phyloP scores from a whole-genome alignment of 2,113 vertebrate species.

The Pelecanoides urinatrix region DNA sequence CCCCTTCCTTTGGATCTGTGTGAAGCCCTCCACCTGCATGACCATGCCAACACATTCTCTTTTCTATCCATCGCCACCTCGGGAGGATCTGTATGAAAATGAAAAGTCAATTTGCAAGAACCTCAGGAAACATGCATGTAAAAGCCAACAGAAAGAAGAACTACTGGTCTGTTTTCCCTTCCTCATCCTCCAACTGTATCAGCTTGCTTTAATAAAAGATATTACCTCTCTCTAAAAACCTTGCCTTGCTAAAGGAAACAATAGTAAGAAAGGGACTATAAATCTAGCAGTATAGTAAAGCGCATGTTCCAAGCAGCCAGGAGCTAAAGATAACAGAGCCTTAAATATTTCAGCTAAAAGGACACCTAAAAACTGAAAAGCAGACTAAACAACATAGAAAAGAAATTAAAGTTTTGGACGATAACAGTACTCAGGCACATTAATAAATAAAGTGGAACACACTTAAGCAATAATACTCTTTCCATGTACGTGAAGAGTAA shows the following conservation, averaged over 20 bases:
- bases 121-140: neutral
- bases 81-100: slow-evolving; percentile 76
- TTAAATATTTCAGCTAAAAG: neutral
- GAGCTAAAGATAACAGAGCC: neutral
- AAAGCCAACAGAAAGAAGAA: neutral
- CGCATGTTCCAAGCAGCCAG: neutral
- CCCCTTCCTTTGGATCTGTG: slow-evolving; percentile 94
- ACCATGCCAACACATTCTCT: slow-evolving; percentile 93
- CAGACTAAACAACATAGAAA: neutral
- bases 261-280: neutral
- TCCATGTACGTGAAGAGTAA: neutral
- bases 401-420: neutral
- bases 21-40: slow-evolving; percentile 89
- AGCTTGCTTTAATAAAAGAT: neutral
- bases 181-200: neutral
- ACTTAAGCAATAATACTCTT: neutral
- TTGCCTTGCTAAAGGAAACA: neutral
- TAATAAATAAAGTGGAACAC: neutral
- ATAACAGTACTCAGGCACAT: neutral
- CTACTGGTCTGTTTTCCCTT: neutral
- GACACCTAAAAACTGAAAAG: neutral
- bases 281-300: neutral
- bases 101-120: slow-evolving; percentile 7
- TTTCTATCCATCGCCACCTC: slow-evolving; percentile 76
- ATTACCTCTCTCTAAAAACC: neutral